A percentile compares a stretch with the other conserved stretches of the same genome.
Evolutionary conservation across 2,797 vertebrate species (phyloP).

Genomic region (Holocentrus rufus): DNA sequence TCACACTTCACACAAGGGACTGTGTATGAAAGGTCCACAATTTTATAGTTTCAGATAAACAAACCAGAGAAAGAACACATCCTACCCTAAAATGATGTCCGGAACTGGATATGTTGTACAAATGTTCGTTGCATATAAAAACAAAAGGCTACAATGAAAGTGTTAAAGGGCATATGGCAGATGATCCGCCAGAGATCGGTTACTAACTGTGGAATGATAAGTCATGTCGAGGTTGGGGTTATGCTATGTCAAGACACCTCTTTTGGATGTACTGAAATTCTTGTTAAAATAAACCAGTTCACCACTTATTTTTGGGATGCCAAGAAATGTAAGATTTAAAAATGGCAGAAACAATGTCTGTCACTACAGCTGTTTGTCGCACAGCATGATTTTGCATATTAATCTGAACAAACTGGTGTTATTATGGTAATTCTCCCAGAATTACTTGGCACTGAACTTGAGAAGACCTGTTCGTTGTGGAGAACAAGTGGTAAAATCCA

Average conservation of each 20-base stretch:
- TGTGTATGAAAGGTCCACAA: constrained; percentile 7
- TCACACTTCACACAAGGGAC: not conserved
- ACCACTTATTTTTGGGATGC: not conserved
- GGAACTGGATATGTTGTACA: not conserved
- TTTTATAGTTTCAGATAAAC: not conserved
- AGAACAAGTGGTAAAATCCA: constrained; percentile 1
- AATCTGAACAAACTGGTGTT: constrained; percentile 3
- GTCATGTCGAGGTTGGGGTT: constrained; percentile 7
- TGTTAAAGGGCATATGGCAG: not conserved
- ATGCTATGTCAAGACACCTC: constrained; percentile 8
- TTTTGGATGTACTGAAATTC: not conserved
- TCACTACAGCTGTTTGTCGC: not conserved
- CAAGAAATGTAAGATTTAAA: constrained; percentile 5
- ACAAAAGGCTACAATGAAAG: constrained; percentile 11
- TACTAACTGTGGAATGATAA: constrained; percentile 15
- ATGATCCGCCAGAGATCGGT: not conserved
- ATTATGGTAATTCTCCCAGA: not conserved
- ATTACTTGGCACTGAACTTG: constrained; percentile 2
- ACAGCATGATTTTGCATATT: not conserved
- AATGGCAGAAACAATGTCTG: not conserved
- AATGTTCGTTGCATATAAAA: constrained; percentile 21
- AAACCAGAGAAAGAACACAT: not conserved
- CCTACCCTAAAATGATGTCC: too few relatives aligned
- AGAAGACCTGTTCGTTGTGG: not conserved
- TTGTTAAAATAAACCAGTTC: constrained; percentile 7